Percentiles rank a stretch among this genome's conserved stretches.
These are phyloP conservation scores for Pachyseris speciosa DNA, from an alignment of 64 coral and sea anemone species.

Conservation along the genomic window DNA sequence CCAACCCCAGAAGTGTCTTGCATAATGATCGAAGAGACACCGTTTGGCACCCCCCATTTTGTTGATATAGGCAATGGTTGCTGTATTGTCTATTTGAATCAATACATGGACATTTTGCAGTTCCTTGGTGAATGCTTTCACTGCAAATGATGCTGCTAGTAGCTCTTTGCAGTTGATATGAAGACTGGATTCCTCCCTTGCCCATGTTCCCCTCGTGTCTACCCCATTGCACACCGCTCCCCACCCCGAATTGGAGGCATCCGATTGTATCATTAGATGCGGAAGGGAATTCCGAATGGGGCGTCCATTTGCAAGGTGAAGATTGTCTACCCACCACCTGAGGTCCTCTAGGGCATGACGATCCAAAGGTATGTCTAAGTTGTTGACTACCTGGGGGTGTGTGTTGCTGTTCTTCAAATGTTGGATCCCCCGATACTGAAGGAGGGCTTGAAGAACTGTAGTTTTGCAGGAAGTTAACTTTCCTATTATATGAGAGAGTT, in stretches of 20 bases:
- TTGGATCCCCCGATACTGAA: not conserved
- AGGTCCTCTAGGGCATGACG: too few species aligned
- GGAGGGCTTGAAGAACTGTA: constrained; percentile 8
- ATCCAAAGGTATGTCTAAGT: too few species aligned
- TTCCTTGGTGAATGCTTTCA: not conserved
- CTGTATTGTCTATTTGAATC: constrained; percentile 40
- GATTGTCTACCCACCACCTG: not conserved
- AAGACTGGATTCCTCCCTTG: not conserved
- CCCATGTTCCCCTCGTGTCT: constrained; percentile 27
- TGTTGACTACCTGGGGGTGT: too few species aligned
- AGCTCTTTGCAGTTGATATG: constrained; percentile 13
- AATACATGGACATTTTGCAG: constrained; percentile 5
- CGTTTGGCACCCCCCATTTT: not conserved
- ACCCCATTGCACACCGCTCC: constrained; percentile 33
- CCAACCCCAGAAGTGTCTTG: not conserved
- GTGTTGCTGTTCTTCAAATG: not conserved
- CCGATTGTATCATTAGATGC: constrained; percentile 39
- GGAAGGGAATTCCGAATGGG: not conserved
- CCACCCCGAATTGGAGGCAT: constrained; percentile 43
- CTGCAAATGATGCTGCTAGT: not conserved
- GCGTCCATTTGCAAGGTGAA: not conserved
- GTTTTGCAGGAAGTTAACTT: constrained; percentile 10
- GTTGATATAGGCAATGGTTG: constrained; percentile 32
- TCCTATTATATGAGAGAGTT: constrained; percentile 37
- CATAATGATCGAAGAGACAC: not conserved